A percentile compares a stretch with the other conserved stretches of the same genome.
Evolutionary conservation across 30 jellyfish, hydroid and myxozoan species (phyloP).

Genomic region (Cassiopea andromeda): DNA sequence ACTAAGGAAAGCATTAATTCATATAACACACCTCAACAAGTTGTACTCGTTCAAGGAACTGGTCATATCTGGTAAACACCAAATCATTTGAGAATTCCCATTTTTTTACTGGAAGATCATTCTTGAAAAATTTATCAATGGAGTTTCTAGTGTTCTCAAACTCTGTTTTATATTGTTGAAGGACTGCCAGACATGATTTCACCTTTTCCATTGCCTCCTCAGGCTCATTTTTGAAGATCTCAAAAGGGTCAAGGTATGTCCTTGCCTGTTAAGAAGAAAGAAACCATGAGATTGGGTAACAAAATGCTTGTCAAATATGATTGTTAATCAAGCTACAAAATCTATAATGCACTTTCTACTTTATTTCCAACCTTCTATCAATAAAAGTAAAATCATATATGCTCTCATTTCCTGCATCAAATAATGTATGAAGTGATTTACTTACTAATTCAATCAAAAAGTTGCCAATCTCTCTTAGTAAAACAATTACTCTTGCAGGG

Average conservation of each 20-base stretch:
- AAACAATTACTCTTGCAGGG: conserved; percentile 92
- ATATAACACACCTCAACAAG: conserved; percentile 76
- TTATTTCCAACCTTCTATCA: too few species aligned
- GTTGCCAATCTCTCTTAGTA: conserved; percentile 93
- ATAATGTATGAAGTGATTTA: too few species aligned
- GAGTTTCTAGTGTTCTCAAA: conserved; percentile 83
- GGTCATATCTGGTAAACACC: conserved; percentile 90
- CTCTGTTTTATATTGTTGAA: conserved; percentile 76
- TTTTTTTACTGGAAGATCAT: conserved; percentile 64
- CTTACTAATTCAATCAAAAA: conserved; percentile 81
- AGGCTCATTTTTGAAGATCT: conserved; percentile 83
- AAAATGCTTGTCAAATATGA: too few species aligned
- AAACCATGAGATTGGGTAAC: background rate
- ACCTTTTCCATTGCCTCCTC: conserved; percentile 90
- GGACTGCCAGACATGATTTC: conserved; percentile 49
- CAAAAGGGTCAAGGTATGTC: conserved; percentile 87
- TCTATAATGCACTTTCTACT: too few species aligned
- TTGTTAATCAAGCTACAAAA: too few species aligned
- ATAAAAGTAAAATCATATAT: background rate
- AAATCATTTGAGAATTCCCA: conserved; percentile 94
- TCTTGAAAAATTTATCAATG: conserved; percentile 67
- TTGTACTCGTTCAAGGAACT: conserved; percentile 71
- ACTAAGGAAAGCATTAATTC: background rate
- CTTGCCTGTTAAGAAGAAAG: conserved; percentile 64
- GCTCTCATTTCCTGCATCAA: too few species aligned